phyloP scores from a whole-genome alignment of 1,140 invertebrate genomes.

The Rhizoglyphus robini region DNA sequence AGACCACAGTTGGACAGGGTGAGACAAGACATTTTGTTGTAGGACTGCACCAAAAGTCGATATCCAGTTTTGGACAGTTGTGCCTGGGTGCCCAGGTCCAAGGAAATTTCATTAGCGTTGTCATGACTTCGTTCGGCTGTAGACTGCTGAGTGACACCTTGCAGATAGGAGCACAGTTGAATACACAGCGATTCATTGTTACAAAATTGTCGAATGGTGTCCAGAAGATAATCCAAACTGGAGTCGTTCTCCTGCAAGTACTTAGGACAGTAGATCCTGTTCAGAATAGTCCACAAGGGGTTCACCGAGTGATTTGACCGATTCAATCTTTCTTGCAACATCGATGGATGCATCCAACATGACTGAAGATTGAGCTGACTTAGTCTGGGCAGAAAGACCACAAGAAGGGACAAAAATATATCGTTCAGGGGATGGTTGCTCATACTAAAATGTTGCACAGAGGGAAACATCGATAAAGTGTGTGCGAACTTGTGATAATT shows the following conservation, averaged over 20 bases:
- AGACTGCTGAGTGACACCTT: background rate
- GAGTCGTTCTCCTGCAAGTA: background rate
- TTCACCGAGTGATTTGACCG: background rate
- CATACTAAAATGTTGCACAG: background rate
- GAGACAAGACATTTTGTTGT: background rate
- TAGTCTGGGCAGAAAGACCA: background rate
- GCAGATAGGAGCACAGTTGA: background rate
- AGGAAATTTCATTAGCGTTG: background rate
- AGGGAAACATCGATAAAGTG: background rate
- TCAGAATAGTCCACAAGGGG: background rate
- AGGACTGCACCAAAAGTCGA: background rate
- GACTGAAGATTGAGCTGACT: background rate
- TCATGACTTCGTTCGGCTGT: background rate
- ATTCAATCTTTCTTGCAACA: background rate
- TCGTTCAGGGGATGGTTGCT: background rate
- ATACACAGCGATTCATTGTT: background rate
- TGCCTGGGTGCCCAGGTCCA: background rate
- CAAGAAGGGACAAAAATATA: background rate
- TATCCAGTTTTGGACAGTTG: background rate
- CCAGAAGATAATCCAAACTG: background rate
- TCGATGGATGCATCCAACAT: background rate
- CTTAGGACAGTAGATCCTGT: background rate
- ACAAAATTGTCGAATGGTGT: background rate
- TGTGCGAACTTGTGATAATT: background rate
- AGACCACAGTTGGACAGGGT: background rate